phyloP scores from a whole-genome alignment of 2,797 vertebrate species.

The Sebastes steindachneri region DNA sequence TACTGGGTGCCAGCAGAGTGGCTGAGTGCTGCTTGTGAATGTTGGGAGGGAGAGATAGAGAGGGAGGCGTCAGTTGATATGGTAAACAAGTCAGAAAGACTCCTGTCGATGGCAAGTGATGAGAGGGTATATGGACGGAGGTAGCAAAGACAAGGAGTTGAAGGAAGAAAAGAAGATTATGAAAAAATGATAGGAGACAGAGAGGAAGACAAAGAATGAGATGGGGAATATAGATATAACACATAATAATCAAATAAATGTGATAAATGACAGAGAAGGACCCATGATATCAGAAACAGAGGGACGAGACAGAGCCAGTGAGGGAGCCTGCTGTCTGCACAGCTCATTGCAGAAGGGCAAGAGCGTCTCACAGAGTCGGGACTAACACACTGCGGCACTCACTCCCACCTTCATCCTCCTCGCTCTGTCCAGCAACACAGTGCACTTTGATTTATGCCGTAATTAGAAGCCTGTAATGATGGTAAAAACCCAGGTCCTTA shows the following conservation, averaged over 20 bases:
- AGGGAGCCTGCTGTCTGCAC: conserved; percentile 3
- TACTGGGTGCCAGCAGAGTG: conserved; percentile 19
- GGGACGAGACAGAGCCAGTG: neutral
- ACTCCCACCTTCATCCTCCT: conserved; percentile 5
- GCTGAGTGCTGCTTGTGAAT: neutral
- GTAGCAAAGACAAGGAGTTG: neutral
- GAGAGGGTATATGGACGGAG: neutral
- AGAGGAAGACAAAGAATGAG: neutral
- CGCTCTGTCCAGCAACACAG: neutral
- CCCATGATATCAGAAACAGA: neutral
- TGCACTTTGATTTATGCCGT: conserved; percentile 34
- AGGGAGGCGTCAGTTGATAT: neutral
- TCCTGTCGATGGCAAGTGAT: neutral
- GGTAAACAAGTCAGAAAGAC: conserved; percentile 11
- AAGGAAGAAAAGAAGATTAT: neutral
- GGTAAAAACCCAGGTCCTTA: neutral
- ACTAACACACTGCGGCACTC: conserved; percentile 17
- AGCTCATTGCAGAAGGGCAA: neutral
- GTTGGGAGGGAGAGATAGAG: neutral
- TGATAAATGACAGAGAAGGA: neutral
- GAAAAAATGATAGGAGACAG: neutral
- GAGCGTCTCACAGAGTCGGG: neutral
- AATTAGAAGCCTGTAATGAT: conserved; percentile 28
- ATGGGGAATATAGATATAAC: neutral
- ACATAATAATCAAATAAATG: neutral